Conservation (phyloP, 2,888 invertebrate genomes). For the Chironomus tentans region DNA sequence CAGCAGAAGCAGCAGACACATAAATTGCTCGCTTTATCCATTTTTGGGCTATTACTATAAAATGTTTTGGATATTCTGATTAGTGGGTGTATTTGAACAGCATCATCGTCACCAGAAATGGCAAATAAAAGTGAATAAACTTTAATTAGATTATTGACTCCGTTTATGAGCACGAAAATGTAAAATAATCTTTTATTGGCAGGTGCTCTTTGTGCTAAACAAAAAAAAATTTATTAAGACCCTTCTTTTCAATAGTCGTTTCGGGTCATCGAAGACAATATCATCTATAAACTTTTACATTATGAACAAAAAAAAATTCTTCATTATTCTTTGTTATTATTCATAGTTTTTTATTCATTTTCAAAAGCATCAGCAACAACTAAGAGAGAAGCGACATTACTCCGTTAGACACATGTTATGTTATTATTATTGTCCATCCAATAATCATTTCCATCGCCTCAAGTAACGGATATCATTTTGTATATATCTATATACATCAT, state of each 20-base stretch:
- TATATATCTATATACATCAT: background rate
- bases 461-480: constrained; percentile 25
- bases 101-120: background rate
- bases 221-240: background rate
- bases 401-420: constrained; percentile 23
- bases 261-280: background rate
- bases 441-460: constrained; percentile 25
- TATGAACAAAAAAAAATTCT: background rate
- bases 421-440: constrained; percentile 10
- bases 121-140: constrained; percentile 8
- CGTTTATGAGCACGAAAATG: background rate
- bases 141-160: constrained; percentile 26
- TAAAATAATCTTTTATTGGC: background rate
- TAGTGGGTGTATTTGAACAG: background rate
- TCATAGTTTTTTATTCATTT: background rate
- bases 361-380: background rate
- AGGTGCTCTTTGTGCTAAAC: background rate
- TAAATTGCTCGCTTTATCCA: background rate
- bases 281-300: background rate
- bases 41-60: background rate
- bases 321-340: background rate
- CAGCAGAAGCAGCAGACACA: background rate
- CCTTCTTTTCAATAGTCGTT: background rate
- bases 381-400: background rate
- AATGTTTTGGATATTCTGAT: background rate